Base-by-base conservation (phyloP, 2,888 invertebrate genomes). In the Sarcophaga rosellei region DNA sequence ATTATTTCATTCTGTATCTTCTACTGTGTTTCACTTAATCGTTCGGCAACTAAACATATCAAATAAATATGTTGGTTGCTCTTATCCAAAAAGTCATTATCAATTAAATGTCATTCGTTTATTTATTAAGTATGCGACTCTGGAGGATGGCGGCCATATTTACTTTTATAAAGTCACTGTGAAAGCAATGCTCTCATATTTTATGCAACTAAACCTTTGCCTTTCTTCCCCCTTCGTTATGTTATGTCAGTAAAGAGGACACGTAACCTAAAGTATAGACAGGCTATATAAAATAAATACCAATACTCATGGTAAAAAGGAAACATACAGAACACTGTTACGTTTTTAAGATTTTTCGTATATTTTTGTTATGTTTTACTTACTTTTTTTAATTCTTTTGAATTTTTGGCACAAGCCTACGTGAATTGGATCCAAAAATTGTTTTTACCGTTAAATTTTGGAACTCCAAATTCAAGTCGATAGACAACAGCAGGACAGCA, bases 401-500 rank as follows among this genome's bases (percentile, higher is more conserved):
- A 20, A 65, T 23, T 91, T 91, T 91, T 92, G 92, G 92, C 92
- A 92, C 89, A 89, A 88, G 89, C 88, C 90, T 90, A 92, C 91
- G 91, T 91, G 92, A 90, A 91, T 89, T 88, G 89, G 89, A 90
- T 91, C 91, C 91, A 91, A 91, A 90, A 90, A 84, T 23, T 84
- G 53, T 86, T 91, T 91, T n/a, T 74, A 86, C 83, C 83, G 81
- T 84, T 90, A 83, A 78, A 83, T 81, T 86, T 81, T 70, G 59
- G 53, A 59, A 45, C 69, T 45, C 23, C 45, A 53, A 73, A 53
- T 4, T 53, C 17, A 53, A 21, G 45, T 66, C 66, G 44, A 35
- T 35, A 35, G 3, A 35, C 35, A 77, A 53, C 77, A 77, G 62
- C 62, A 65, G 20, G 63, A 45, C 76, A 70, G n/a, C n/a, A 21